phyloP scores from a whole-genome alignment of 2,113 vertebrate species.

The Mohoua ochrocephala region DNA sequence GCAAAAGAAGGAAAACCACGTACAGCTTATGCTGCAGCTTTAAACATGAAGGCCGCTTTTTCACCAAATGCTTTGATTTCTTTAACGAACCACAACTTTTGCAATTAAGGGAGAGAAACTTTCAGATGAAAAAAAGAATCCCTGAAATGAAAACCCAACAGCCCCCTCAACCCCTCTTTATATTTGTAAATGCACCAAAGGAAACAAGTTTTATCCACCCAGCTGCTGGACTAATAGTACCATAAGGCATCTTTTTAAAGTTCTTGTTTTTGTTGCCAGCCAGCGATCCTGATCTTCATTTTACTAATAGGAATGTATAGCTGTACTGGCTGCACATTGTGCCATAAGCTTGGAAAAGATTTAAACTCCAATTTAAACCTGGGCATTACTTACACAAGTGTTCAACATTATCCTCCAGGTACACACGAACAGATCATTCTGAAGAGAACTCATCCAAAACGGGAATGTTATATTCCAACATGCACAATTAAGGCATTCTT shows the following conservation, averaged over 20 bases:
- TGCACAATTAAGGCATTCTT: neutral
- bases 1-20: conserved; percentile 70
- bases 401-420: conserved; percentile 28
- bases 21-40: conserved; percentile 81
- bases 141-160: neutral
- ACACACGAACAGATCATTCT: neutral
- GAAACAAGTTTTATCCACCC: conserved; percentile 72
- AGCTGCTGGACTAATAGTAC: conserved; percentile 74
- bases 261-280: neutral
- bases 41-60: conserved; percentile 78
- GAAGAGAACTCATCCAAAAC: neutral
- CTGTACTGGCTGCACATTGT: neutral
- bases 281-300: neutral
- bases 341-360: neutral
- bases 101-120: conserved; percentile 77
- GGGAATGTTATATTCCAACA: neutral
- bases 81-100: conserved; percentile 71
- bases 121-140: conserved; percentile 2
- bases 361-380: neutral
- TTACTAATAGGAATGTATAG: neutral
- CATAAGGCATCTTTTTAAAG: conserved; percentile 8
- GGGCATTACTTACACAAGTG: neutral
- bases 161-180: neutral
- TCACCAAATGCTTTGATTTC: conserved; percentile 65
- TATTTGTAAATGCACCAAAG: conserved; percentile 79